Evolutionary conservation across 1,140 invertebrate genomes (phyloP).

Genomic region (Pararge aegeria): DNA sequence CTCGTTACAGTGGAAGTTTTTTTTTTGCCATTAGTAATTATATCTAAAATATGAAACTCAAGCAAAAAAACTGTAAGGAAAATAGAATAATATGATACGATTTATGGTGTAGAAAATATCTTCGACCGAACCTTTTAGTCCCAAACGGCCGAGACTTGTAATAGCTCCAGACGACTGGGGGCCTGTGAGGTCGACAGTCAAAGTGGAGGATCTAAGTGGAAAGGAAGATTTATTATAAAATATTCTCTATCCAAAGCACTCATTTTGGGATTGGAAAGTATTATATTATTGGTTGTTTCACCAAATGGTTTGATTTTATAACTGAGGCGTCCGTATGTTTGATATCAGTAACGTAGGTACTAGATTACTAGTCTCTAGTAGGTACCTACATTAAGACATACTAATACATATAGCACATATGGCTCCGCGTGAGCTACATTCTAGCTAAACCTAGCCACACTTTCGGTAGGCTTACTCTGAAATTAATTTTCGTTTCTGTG

Average conservation of each 20-base stretch:
- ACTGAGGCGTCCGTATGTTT: not conserved
- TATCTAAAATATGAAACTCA: too few species aligned
- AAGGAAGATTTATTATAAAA: conserved; percentile 31
- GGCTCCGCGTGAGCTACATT: too few species aligned
- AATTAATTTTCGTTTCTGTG: not conserved
- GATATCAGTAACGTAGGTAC: too few species aligned
- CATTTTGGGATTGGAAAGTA: not conserved
- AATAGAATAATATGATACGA: not conserved
- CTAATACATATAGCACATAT: too few species aligned
- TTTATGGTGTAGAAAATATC: conserved; percentile 20
- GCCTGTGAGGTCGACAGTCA: conserved; percentile 23
- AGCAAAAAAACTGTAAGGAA: too few species aligned
- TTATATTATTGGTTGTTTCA: not conserved
- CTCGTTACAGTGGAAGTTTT: too few species aligned
- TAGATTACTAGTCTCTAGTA: too few species aligned
- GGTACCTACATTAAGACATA: too few species aligned
- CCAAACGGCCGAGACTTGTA: conserved; percentile 31
- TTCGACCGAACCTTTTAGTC: conserved; percentile 20
- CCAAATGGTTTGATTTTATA: conserved; percentile 7
- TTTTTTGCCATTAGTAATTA: too few species aligned
- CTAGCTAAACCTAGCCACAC: too few species aligned
- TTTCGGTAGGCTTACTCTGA: too few species aligned
- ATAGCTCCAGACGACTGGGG: conserved; percentile 24
- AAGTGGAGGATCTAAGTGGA: conserved; percentile 18
- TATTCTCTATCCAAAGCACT: conserved; percentile 19